Percentiles rank a stretch among this genome's conserved stretches.
phyloP scores from a whole-genome alignment of 2,797 vertebrate genomes.

The Trematomus bernacchii region DNA sequence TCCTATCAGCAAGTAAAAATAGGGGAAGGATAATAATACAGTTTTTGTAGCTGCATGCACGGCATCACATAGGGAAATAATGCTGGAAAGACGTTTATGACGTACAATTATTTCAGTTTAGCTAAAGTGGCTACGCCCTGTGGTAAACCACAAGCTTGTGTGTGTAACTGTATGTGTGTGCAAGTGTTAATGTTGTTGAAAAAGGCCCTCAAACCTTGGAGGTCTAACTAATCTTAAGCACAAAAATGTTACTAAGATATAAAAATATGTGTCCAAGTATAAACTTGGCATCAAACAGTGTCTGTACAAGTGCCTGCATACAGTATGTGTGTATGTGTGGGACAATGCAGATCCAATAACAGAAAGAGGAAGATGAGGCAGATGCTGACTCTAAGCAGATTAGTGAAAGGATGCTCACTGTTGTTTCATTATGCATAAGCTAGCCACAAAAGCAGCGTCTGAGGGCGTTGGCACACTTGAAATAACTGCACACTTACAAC shows the following conservation, averaged over 20 bases:
- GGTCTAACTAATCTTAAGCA: background rate
- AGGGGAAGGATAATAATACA: background rate
- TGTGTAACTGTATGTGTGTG: conserved; percentile 21
- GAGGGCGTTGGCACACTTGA: conserved; percentile 59
- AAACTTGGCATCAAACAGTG: conserved; percentile 11
- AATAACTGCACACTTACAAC: conserved; percentile 58
- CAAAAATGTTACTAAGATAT: background rate
- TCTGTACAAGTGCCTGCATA: conserved; percentile 7
- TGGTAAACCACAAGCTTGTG: conserved; percentile 77
- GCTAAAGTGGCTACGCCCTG: conserved; percentile 79
- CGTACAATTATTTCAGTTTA: conserved; percentile 70
- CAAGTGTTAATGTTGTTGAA: conserved; percentile 29
- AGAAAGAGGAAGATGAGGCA: conserved; percentile 63
- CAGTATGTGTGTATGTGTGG: background rate
- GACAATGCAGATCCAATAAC: conserved; percentile 24
- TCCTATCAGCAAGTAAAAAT: conserved; percentile 17
- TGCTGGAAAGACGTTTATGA: conserved; percentile 56
- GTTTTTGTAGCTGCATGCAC: conserved; percentile 18
- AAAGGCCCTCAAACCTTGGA: conserved; percentile 6
- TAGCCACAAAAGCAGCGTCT: conserved; percentile 36
- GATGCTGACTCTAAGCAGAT: conserved; percentile 71
- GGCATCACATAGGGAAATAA: conserved; percentile 43
- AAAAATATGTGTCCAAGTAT: background rate
- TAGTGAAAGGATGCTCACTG: conserved; percentile 67
- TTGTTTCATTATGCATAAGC: conserved; percentile 53